phyloP scores from a whole-genome alignment of 1,140 invertebrate genomes.

The Drosophila saltans region DNA sequence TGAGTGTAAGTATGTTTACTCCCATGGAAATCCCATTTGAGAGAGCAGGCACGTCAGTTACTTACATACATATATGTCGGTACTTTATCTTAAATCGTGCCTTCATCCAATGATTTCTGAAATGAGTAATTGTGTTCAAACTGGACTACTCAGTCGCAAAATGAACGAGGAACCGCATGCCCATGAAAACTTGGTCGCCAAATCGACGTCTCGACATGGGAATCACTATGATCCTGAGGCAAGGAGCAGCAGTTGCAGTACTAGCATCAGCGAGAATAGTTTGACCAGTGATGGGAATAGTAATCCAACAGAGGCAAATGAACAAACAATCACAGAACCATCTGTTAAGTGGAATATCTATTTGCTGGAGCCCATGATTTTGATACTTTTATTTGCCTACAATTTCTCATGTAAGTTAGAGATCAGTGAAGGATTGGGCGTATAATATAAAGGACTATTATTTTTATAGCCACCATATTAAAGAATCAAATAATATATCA shows the following conservation, averaged over 20 bases:
- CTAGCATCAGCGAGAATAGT: conserved; percentile 22
- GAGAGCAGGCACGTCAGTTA: conserved; percentile 22
- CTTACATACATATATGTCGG: conserved; percentile 19
- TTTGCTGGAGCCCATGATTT: conserved; percentile 68
- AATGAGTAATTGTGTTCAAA: conserved; percentile 20
- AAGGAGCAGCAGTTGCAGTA: conserved; percentile 3
- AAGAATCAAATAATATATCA: conserved; percentile 85
- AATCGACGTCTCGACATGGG: neutral
- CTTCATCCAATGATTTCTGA: conserved; percentile 2
- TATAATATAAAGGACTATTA: no score
- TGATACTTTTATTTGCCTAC: conserved; percentile 72
- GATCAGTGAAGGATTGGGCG: no score
- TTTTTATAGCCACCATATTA: conserved; percentile 83
- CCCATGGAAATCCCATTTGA: conserved; percentile 42
- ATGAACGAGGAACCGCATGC: conserved; percentile 67
- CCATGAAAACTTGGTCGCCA: conserved; percentile 58
- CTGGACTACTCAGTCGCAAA: conserved; percentile 27
- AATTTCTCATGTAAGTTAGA: conserved; percentile 74
- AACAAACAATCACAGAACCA: neutral
- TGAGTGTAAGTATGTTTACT: conserved; percentile 22
- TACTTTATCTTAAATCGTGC: conserved; percentile 56
- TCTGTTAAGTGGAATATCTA: conserved; percentile 33
- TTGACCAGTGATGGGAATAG: neutral
- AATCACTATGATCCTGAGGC: conserved; percentile 11
- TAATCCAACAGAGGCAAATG: neutral